Evolutionary conservation across 2,113 vertebrate species (phyloP).

Genomic region (Pangasianodon hypophthalmus): DNA sequence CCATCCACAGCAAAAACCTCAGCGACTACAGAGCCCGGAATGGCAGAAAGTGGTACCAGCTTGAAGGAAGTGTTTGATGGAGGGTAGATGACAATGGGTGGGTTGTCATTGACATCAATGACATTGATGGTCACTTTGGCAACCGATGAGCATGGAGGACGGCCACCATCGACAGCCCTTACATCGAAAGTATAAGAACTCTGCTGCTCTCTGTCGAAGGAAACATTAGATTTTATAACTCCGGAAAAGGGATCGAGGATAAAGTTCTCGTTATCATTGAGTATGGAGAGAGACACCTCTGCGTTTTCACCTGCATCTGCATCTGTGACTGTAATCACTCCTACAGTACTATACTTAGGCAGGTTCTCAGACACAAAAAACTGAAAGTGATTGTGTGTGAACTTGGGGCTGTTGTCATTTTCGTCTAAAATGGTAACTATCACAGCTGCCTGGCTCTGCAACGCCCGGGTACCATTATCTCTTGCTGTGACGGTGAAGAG

Average conservation of each 20-base stretch:
- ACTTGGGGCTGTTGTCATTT: conserved; percentile 98
- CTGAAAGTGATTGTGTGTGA: conserved; percentile 98
- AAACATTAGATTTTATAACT: conserved; percentile 98
- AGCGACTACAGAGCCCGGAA: conserved; percentile 93
- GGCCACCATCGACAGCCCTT: conserved; percentile 91
- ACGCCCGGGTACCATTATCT: conserved; percentile 95
- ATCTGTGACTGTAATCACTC: conserved; percentile 97
- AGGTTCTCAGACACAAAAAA: conserved; percentile 99
- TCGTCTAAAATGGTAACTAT: conserved; percentile 96
- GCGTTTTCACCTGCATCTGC: conserved; percentile 95
- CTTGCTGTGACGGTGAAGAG: conserved; percentile 95
- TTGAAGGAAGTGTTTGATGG: conserved; percentile 98
- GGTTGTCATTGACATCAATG: conserved; percentile 98
- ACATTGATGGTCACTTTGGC: conserved; percentile 99
- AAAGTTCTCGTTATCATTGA: conserved; percentile 97
- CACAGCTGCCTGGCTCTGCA: conserved; percentile 94
- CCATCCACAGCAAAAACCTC: conserved; percentile 98
- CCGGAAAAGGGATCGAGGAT: conserved; percentile 93
- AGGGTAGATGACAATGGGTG: conserved; percentile 91
- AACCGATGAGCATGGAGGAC: conserved; percentile 90
- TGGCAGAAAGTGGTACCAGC: conserved; percentile 93
- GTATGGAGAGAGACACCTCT: conserved; percentile 91
- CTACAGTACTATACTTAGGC: conserved; percentile 96
- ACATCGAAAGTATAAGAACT: conserved; percentile 98
- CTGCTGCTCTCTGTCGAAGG: conserved; percentile 96